These are phyloP conservation scores for Brachionus rubens DNA, from an alignment of 1,140 invertebrate species.

Conservation along the genomic window DNA sequence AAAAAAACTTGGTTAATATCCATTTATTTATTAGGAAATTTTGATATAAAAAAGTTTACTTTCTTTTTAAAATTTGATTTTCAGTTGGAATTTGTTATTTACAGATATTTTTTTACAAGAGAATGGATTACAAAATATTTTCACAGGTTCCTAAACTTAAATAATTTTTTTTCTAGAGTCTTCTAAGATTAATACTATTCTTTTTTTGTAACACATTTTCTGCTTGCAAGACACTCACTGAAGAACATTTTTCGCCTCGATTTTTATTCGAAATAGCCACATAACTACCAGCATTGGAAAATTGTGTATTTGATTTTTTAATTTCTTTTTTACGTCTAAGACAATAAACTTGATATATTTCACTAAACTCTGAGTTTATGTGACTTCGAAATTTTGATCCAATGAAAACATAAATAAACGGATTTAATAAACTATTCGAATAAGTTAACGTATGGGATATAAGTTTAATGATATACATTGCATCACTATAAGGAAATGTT, in stretches of 20 bases:
- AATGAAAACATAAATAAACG: constrained; percentile 47
- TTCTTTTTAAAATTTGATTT: no score
- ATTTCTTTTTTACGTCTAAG: neutral
- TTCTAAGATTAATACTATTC: neutral
- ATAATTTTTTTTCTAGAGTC: no score
- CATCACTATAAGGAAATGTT: constrained; percentile 46
- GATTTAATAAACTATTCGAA: constrained; percentile 44
- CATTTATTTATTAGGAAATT: no score
- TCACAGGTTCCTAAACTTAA: no score
- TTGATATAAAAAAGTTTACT: no score
- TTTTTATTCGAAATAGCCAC: constrained; percentile 8
- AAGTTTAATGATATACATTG: constrained; percentile 45
- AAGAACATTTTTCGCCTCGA: neutral
- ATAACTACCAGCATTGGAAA: neutral
- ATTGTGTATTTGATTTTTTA: neutral
- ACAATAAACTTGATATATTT: constrained; percentile 15
- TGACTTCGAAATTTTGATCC: constrained; percentile 46
- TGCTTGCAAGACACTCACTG: neutral
- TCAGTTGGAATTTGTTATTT: no score
- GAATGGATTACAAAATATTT: no score
- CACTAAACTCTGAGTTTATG: constrained; percentile 18
- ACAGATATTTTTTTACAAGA: no score
- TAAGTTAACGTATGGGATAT: constrained; percentile 46
- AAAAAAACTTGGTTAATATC: no score
- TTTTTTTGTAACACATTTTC: neutral